phyloP scores from a whole-genome alignment of 2,797 vertebrate genomes.

The Astyanax mexicanus region DNA sequence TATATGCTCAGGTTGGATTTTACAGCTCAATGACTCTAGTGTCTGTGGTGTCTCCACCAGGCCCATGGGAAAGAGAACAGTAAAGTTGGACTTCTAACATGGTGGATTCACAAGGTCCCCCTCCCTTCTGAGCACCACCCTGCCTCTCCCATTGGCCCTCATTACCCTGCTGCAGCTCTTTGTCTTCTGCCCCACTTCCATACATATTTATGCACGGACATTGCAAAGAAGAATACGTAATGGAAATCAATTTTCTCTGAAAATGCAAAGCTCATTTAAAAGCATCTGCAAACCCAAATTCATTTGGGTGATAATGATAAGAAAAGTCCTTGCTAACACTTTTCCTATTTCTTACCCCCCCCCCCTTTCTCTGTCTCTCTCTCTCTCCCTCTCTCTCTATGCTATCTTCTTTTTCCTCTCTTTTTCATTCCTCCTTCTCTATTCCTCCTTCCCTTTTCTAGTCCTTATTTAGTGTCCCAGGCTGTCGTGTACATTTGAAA shows the following conservation, averaged over 20 bases:
- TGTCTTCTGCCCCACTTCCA: slow-evolving; percentile 55
- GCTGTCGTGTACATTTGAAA: slow-evolving; percentile 63
- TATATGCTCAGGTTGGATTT: background rate
- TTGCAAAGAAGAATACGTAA: slow-evolving; percentile 67
- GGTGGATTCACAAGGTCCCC: slow-evolving; percentile 43
- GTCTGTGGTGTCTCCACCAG: slow-evolving; percentile 14
- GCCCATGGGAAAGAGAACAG: slow-evolving; percentile 46
- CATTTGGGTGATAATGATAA: slow-evolving; percentile 82
- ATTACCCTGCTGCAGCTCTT: slow-evolving; percentile 59
- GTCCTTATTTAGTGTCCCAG: slow-evolving; percentile 36
- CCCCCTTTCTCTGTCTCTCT: background rate
- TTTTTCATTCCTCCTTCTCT: background rate
- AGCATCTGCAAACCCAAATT: slow-evolving; percentile 76
- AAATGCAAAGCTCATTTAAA: slow-evolving; percentile 85
- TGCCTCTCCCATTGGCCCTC: slow-evolving; percentile 55
- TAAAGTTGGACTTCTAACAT: slow-evolving; percentile 54
- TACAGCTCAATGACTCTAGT: background rate
- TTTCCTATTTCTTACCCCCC: slow-evolving; percentile 32
- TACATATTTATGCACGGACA: slow-evolving; percentile 64
- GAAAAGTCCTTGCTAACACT: slow-evolving; percentile 56
- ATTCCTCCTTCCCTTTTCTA: slow-evolving; percentile 12
- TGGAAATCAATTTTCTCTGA: slow-evolving; percentile 77
- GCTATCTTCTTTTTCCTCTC: too few species aligned
- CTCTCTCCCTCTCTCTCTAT: background rate
- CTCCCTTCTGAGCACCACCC: slow-evolving; percentile 48